These are phyloP conservation scores for Blastomussa wellsi DNA, from an alignment of 92 coral and sea anemone genomes.

Conservation along the genomic window DNA sequence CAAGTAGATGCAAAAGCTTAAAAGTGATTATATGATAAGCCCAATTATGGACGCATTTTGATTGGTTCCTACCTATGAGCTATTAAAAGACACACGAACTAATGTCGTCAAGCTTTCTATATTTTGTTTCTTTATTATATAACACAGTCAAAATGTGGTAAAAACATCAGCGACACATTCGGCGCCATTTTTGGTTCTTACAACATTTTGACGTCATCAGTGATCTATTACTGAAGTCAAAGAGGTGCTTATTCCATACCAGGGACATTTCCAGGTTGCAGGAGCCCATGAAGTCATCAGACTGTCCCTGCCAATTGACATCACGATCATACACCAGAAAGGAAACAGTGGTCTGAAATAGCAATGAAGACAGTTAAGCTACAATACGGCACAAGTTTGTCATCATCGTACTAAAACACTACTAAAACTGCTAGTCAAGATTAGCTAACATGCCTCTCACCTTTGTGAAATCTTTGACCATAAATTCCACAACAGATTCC, in stretches of 20 bases:
- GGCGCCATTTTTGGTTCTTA: too few relatives aligned
- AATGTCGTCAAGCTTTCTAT: too few relatives aligned
- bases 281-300: constrained; percentile 98
- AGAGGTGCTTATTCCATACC: not conserved
- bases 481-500: constrained; percentile 83
- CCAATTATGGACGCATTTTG: too few relatives aligned
- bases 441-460: constrained; percentile 21
- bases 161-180: too few relatives aligned
- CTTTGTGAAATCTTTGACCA: constrained; percentile 81
- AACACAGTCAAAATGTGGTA: too few relatives aligned
- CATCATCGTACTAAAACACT: not conserved
- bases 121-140: too few relatives aligned
- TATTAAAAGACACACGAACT: too few relatives aligned
- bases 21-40: too few relatives aligned
- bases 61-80: too few relatives aligned
- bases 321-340: constrained; percentile 93
- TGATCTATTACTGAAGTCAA: not conserved
- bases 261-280: constrained; percentile 61
- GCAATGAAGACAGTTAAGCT: not conserved
- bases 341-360: constrained; percentile 71
- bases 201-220: too few relatives aligned
- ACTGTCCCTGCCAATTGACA: constrained; percentile 89
- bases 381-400: not conserved
- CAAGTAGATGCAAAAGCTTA: too few relatives aligned
- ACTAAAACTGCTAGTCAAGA: too few relatives aligned